phyloP scores from a whole-genome alignment of 2,113 vertebrate species.

The Orientallactaga bullata region DNA sequence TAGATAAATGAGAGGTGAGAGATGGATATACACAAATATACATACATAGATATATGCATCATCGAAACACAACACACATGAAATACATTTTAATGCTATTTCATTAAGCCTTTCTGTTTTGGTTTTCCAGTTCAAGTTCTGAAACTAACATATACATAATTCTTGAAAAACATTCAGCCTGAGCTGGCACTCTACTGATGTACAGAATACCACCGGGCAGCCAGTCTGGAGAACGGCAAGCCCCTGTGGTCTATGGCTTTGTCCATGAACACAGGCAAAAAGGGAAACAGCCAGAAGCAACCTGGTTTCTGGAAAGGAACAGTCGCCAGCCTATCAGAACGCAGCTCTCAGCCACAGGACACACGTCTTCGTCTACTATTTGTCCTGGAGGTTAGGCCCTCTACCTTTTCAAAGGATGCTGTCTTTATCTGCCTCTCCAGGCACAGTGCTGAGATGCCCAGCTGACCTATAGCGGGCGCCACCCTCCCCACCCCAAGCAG shows the following conservation, averaged over 20 bases:
- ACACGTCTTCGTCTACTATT: not conserved
- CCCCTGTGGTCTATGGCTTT: not conserved
- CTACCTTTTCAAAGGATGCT: not conserved
- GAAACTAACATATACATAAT: not conserved
- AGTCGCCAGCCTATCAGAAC: not conserved
- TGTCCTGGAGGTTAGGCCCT: not conserved
- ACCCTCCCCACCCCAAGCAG: rapidly evolving
- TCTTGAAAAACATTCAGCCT: not conserved
- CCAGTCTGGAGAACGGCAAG: rapidly evolving
- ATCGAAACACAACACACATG: not conserved
- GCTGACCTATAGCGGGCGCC: rapidly evolving
- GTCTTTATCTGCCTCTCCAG: not conserved
- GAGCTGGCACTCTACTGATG: not conserved
- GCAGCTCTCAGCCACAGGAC: not conserved
- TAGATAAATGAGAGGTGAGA: not conserved
- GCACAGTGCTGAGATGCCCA: not conserved
- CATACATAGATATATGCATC: not conserved
- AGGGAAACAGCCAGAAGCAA: not conserved
- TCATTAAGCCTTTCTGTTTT: not conserved
- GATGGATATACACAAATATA: not conserved
- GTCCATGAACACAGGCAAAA: not conserved
- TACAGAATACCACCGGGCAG: not conserved
- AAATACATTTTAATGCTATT: not conserved
- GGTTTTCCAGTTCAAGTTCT: not conserved
- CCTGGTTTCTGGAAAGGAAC: not conserved